Conservation (phyloP, 2,888 invertebrate species). For the Tortrix viridana region DNA sequence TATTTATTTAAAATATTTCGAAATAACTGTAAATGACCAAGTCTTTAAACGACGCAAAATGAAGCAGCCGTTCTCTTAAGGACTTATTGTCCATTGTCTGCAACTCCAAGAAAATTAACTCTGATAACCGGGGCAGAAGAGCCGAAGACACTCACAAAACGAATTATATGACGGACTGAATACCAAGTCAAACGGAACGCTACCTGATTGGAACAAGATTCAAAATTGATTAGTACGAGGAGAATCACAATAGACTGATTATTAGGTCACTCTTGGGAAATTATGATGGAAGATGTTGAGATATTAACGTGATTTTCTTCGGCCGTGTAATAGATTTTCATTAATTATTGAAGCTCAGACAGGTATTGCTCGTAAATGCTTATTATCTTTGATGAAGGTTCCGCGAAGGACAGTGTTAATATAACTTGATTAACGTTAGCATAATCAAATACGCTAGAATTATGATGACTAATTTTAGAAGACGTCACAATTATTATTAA, state of each 20-base stretch:
- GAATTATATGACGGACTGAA: neutral
- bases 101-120: slow-evolving; percentile 28
- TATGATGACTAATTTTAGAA: too few species aligned
- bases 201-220: neutral
- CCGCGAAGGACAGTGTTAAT: neutral
- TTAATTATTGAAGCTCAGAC: slow-evolving; percentile 31
- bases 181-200: slow-evolving; percentile 5
- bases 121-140: slow-evolving; percentile 15
- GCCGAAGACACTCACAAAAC: slow-evolving; percentile 16
- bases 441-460: too few species aligned
- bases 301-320: slow-evolving; percentile 37
- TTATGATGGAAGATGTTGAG: slow-evolving; percentile 35
- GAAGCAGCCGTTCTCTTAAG: slow-evolving; percentile 3
- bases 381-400: slow-evolving; percentile 24
- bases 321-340: slow-evolving; percentile 35
- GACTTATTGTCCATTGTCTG: slow-evolving; percentile 13
- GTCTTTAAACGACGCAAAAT: neutral
- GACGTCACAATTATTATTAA: neutral
- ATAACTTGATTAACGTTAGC: slow-evolving; percentile 1
- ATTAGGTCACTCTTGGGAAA: slow-evolving; percentile 36
- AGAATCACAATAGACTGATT: slow-evolving; percentile 24
- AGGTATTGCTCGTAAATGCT: slow-evolving; percentile 30
- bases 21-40: slow-evolving; percentile 2
- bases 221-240: neutral
- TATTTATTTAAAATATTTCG: too few species aligned